Evolutionary conservation across 2,113 vertebrate genomes (phyloP), one percentile per base, ranked within the genome.

Genomic region (Sander lucioperca): DNA sequence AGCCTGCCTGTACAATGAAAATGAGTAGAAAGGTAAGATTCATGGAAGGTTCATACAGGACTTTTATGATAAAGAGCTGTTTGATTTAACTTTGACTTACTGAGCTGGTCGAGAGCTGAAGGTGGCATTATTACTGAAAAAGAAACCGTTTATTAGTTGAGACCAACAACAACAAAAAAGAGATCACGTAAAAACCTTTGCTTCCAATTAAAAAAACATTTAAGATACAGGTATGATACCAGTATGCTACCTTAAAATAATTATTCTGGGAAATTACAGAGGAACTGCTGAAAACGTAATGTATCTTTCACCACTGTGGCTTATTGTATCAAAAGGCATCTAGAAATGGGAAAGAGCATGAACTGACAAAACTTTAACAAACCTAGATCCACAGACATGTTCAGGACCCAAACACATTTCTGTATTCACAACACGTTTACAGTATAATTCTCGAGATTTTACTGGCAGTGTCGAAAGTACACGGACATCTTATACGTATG

Each of bases 111-210:
- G 51, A 99, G 95, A 78, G 98, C 98, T 0, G 98, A 99, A 0
- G 98, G 98, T 0, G 98, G 98, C 98, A 99, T 99, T 86, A 99
- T 99, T 79, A 99, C 98, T 99, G 93, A 65, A 84, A 75, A 61
- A 94, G 21, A 76, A 77, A 83, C 63, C 62, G 7, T 3, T 15
- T 10, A 51, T 69, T 33, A 80, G 47, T 58, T 25, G 36, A 71
- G 25, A 25, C 19, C 19, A 72, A 39, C 4, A 65, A 63, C 5
- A 54, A 23, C 2, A 43, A 62, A 61, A 1, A 57, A 19, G 2
- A 5, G 2, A 5, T 45, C 8, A 51, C 9, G 0, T 48, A 3
- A 66, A 78, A 16, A 47, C 19, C 8, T 72, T 45, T 5, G 7
- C 43, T 59, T 56, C 1, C 1, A 33, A 12, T 23, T 43, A 39